Base-by-base conservation (phyloP, 2,113 vertebrate genomes). In the Muscicapa adusta region DNA sequence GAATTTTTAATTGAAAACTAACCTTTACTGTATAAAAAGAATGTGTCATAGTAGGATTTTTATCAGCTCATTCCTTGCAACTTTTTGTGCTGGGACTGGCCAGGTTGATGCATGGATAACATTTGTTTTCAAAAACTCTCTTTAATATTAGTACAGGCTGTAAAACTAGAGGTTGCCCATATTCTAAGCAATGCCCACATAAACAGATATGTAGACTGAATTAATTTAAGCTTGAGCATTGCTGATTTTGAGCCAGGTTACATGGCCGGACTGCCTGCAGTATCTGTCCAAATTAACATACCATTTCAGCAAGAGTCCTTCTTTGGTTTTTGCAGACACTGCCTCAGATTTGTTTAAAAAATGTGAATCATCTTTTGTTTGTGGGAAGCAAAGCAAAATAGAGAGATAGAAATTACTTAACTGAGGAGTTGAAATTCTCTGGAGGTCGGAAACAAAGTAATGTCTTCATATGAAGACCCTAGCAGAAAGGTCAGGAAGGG, bases 281-380 rank as follows among this genome's bases (percentile, higher is more conserved):
- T 74, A 75, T 93, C 66, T 81, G 29, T 91, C 91, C 94, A 94
- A 93, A 84, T 89, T 75, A 93, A 31, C 83, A 93, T 94, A 89
- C 61, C 61, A 71, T 81, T 92, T 89, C 73, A 72, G 42, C 24
- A 0, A 94, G 73, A 78, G 53, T 72, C 31, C 63, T 79, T 54
- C 85, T 87, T 93, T 86, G 65, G 81, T 95, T 94, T 89, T 90
- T 38, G 58, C 77, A 91, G 53, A 77, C 15, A 26, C 38, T 79
- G 83, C 84, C 84, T 90, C 70, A 82, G 29, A 93, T 87, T 80
- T 14, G 65, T 90, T 88, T 78, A 40, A 18, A 79, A 91, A 88
- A 93, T 71, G 29, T 86, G 86, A 86, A 84, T 92, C 45, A 74
- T 84, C 63, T 94, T 93, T 75, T 85, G 79, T 91, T 97, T 87